Base-by-base conservation (phyloP, 2,113 vertebrate genomes). In the Oryzias curvinotus region DNA sequence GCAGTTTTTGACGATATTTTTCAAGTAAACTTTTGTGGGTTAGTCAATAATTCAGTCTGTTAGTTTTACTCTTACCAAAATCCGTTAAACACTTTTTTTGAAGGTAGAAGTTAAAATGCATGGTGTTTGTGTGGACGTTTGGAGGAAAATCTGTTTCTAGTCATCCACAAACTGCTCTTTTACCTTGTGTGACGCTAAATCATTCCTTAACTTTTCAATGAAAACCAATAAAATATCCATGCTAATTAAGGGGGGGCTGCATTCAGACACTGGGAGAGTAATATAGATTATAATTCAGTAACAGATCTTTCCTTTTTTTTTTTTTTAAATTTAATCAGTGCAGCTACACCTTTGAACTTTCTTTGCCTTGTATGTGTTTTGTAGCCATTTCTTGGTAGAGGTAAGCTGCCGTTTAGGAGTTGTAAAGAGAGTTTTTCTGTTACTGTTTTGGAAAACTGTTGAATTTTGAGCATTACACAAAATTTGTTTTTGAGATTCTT, bases 301-400 rank as follows among this genome's bases (percentile, higher is more conserved):
- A 12, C 36, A 36, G 36, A 36, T 36, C 12, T 10, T 36, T 36
- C 12, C 36, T 36, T 36, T 12, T 36, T 36, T 36, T 2, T 30
- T 30, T 30, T 30, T 23, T 23, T 23, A n/a, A n/a, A 28, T 12
- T 36, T 12, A 36, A 12, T 10, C 36, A 36, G 12, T 86, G 72
- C 71, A 83, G 78, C 77, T 76, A 79, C 60, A 8, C 63, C 41
- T 41, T 45, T 53, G 18, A 43, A 71, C 25, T 54, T 62, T 59
- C 65, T 46, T 45, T 3, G 67, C 62, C 55, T 73, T 57, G 30
- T 28, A 59, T 21, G 21, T 64, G 65, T 78, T 71, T 64, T 30
- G 85, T 84, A 85, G 90, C 85, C 85, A 87, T 86, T 88, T 52
- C 50, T 81, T 72, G 5, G 57, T 45, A 57, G 61, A 62, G 57